These are phyloP conservation scores for Promerops cafer DNA, from an alignment of 2,113 vertebrate species.

Conservation along the genomic window DNA sequence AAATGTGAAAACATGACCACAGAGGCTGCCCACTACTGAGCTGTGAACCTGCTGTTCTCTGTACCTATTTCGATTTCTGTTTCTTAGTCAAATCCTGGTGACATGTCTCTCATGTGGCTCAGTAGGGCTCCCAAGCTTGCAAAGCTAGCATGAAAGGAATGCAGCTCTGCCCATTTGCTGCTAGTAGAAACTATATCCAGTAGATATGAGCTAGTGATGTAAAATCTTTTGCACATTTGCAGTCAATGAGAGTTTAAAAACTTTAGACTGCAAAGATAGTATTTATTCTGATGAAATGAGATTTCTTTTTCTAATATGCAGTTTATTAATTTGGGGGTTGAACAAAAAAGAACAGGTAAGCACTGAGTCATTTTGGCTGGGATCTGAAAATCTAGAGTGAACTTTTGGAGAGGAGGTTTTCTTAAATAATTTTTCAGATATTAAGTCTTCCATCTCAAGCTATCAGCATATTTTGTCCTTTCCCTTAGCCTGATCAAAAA, in stretches of 20 bases:
- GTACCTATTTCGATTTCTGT: not conserved
- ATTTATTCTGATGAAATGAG: not conserved
- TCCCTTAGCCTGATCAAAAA: not conserved
- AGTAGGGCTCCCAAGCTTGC: not conserved
- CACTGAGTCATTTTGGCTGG: not conserved
- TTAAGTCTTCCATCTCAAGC: not conserved
- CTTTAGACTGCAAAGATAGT: not conserved
- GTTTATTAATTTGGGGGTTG: not conserved
- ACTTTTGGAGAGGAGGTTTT: not conserved
- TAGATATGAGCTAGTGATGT: not conserved
- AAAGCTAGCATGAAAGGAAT: not conserved
- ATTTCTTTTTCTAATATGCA: not conserved
- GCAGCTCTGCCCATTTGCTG: not conserved
- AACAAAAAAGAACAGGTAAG: not conserved
- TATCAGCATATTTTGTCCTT: not conserved
- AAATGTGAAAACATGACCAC: not conserved
- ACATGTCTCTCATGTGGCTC: not conserved
- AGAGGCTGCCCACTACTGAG: not conserved
- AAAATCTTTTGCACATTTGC: not conserved
- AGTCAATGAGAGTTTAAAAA: not conserved
- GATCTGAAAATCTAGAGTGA: not conserved
- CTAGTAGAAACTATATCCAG: not conserved
- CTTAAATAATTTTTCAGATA: not conserved
- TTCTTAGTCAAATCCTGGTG: not conserved
- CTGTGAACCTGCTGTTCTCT: not conserved